These are phyloP conservation scores for Leptinotarsa haldemani DNA, from an alignment of 2,888 invertebrate genomes.

Conservation along the genomic window DNA sequence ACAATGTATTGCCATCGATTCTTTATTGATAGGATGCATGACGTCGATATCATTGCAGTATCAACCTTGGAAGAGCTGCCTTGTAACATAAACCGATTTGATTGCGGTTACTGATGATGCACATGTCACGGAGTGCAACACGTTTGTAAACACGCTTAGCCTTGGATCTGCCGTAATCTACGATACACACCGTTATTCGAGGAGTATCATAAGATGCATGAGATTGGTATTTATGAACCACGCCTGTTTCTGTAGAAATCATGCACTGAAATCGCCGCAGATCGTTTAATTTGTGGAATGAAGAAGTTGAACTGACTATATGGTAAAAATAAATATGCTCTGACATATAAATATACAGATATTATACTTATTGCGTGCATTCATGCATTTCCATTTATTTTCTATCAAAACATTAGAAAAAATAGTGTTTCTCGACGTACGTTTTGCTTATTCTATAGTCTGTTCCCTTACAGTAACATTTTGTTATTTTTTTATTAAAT, in stretches of 20 bases:
- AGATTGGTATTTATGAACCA: not conserved
- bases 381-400: no score
- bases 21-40: not conserved
- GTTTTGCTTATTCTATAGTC: no score
- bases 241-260: not conserved
- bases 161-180: constrained; percentile 36
- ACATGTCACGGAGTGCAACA: constrained; percentile 31
- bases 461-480: no score
- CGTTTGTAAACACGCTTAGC: constrained; percentile 38
- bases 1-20: not conserved
- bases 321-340: no score
- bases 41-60: not conserved
- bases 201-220: constrained; percentile 20
- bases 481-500: no score
- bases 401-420: no score
- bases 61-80: constrained; percentile 8
- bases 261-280: not conserved
- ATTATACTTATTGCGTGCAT: no score
- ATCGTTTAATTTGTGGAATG: not conserved
- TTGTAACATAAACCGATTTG: constrained; percentile 14
- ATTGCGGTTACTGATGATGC: not conserved
- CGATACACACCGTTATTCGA: constrained; percentile 35
- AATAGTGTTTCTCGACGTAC: no score
- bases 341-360: no score
- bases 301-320: no score